Percentiles rank a stretch among this genome's conserved stretches.
These are phyloP conservation scores for Vanessa cardui DNA, from an alignment of 2,888 invertebrate species.

Conservation along the genomic window DNA sequence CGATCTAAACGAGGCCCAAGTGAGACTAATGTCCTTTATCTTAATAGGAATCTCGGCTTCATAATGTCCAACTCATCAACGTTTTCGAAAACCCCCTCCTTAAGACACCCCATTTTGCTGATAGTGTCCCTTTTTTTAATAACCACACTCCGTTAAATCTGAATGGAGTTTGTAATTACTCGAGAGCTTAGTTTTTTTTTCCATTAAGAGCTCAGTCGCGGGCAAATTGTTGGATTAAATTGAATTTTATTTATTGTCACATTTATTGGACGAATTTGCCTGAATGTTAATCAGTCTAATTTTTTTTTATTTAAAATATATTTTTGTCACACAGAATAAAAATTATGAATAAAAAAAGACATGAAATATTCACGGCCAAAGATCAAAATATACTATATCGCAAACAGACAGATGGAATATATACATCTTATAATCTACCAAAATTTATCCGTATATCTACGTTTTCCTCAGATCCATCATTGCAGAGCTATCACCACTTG, in stretches of 20 bases:
- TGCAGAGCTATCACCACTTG: no score
- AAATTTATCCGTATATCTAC: no score
- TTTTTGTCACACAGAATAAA: no score
- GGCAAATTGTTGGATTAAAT: conserved; percentile 5
- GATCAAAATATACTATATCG: no score
- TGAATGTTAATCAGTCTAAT: neutral
- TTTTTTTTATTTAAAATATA: no score
- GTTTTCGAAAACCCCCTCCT: conserved; percentile 71
- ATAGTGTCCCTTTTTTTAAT: conserved; percentile 68
- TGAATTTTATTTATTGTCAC: neutral
- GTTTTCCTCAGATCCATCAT: no score
- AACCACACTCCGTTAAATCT: conserved; percentile 55
- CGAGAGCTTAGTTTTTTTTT: conserved; percentile 7
- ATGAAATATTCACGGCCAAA: no score
- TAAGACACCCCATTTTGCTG: conserved; percentile 60
- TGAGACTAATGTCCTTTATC: conserved; percentile 77
- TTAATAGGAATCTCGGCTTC: conserved; percentile 79
- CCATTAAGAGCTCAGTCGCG: neutral
- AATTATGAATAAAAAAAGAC: no score
- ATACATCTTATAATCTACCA: no score
- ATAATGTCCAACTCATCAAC: conserved; percentile 79
- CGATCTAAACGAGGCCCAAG: conserved; percentile 55
- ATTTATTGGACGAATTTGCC: neutral
- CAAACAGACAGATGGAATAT: no score
- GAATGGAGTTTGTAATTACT: conserved; percentile 53